These are phyloP conservation scores for Bryconaethiops microstoma DNA, from an alignment of 2,797 vertebrate genomes.

Conservation along the genomic window DNA sequence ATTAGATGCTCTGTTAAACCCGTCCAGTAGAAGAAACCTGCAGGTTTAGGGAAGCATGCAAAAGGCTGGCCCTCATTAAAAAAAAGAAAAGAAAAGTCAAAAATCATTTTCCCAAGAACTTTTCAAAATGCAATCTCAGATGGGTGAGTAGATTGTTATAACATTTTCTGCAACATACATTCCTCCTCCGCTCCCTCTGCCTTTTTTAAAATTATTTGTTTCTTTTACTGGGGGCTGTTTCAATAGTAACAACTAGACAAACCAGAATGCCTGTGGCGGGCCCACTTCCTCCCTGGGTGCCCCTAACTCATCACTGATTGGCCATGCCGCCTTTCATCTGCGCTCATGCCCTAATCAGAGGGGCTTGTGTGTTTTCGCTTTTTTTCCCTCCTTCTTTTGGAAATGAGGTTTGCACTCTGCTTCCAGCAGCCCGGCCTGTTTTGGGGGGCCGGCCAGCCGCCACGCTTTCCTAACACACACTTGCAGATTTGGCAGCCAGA, in stretches of 20 bases:
- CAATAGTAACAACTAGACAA: conserved; percentile 69
- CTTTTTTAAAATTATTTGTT: conserved; percentile 61
- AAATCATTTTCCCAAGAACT: conserved; percentile 4
- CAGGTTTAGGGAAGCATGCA: neutral
- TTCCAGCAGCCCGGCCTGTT: conserved; percentile 59
- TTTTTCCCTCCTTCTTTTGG: conserved; percentile 51
- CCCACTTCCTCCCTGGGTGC: conserved; percentile 75
- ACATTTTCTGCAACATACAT: conserved; percentile 54
- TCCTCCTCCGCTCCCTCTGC: conserved; percentile 19
- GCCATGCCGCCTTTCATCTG: conserved; percentile 72
- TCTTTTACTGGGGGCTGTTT: conserved; percentile 70
- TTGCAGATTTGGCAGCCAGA: conserved; percentile 52
- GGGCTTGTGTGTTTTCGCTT: conserved; percentile 55
- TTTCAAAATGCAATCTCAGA: conserved; percentile 34
- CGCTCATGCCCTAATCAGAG: conserved; percentile 66
- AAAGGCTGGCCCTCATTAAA: neutral
- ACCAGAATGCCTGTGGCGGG: conserved; percentile 69
- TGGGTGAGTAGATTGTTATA: conserved; percentile 50
- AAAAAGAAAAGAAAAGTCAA: no score
- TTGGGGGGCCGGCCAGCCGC: conserved; percentile 56
- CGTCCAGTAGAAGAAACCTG: neutral
- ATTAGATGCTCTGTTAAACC: neutral
- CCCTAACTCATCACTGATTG: conserved; percentile 74
- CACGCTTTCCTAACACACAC: conserved; percentile 56
- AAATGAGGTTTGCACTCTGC: conserved; percentile 64